phyloP scores from a whole-genome alignment of 2,888 invertebrate species.

The Tromatobia lineatoria region DNA sequence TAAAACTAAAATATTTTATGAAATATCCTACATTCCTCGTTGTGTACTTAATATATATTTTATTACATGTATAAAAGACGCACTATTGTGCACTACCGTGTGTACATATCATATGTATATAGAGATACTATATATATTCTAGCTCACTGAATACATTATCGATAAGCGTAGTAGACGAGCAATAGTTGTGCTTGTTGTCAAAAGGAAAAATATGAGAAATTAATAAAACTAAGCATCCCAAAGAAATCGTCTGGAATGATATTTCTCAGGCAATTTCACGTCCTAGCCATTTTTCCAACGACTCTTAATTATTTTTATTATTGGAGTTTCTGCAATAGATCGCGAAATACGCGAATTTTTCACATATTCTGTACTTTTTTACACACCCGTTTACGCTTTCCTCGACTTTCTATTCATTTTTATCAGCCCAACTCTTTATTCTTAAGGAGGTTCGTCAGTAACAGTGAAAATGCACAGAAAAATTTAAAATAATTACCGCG shows the following conservation, averaged over 20 bases:
- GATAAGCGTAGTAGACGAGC: conserved; percentile 21
- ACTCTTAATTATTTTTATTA: no score
- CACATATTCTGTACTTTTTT: no score
- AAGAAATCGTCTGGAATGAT: conserved; percentile 21
- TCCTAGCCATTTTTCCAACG: no score
- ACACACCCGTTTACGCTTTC: no score
- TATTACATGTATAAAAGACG: conserved; percentile 68
- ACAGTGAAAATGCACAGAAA: no score
- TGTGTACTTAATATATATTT: conserved; percentile 81
- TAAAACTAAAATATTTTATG: conserved; percentile 37
- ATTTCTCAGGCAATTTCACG: no score
- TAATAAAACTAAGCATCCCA: conserved; percentile 55
- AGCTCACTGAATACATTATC: conserved; percentile 31
- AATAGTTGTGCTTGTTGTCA: conserved; percentile 8
- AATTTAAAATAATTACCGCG: no score
- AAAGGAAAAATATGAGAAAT: conserved; percentile 23
- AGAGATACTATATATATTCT: conserved; percentile 30
- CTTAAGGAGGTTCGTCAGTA: no score
- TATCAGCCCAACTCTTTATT: no score
- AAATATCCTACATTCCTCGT: conserved; percentile 75
- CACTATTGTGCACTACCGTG: conserved; percentile 28
- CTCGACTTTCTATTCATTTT: no score
- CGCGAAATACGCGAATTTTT: no score
- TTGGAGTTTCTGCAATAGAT: no score
- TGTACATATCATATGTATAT: conserved; percentile 49